phyloP scores from a whole-genome alignment of 2,113 vertebrate genomes.

The Plecturocebus donacophilus region DNA sequence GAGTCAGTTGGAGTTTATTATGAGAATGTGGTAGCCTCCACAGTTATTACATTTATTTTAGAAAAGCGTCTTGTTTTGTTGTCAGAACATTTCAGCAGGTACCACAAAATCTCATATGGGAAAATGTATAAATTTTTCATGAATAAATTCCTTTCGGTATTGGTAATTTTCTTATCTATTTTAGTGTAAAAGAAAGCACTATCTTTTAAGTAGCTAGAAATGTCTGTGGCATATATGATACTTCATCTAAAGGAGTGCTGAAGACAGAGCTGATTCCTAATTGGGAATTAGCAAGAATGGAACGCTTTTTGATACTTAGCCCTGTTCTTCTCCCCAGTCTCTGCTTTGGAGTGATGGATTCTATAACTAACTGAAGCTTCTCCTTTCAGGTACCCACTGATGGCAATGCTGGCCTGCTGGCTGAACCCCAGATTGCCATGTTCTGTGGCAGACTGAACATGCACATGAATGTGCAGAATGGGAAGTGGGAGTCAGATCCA shows the following conservation, averaged over 20 bases:
- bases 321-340: accelerated
- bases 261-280: not conserved
- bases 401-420: slow-evolving; percentile 92
- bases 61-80: not conserved
- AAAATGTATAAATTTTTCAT: not conserved
- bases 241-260: not conserved
- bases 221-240: not conserved
- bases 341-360: not conserved
- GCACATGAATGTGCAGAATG: slow-evolving; percentile 97
- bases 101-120: not conserved
- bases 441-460: slow-evolving; percentile 98
- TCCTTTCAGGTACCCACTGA: slow-evolving; percentile 93
- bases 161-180: not conserved
- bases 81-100: not conserved
- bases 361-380: not conserved
- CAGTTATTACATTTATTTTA: slow-evolving; percentile 7
- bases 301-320: accelerated
- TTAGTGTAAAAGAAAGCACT: not conserved
- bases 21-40: not conserved
- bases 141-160: not conserved
- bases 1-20: not conserved
- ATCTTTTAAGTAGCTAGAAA: not conserved
- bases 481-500: slow-evolving; percentile 96
- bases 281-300: not conserved
- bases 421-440: slow-evolving; percentile 98